A percentile compares a stretch with the other conserved stretches of the same genome.
Conservation (phyloP, 2,888 invertebrate genomes). For the Napeogenes sylphis region DNA sequence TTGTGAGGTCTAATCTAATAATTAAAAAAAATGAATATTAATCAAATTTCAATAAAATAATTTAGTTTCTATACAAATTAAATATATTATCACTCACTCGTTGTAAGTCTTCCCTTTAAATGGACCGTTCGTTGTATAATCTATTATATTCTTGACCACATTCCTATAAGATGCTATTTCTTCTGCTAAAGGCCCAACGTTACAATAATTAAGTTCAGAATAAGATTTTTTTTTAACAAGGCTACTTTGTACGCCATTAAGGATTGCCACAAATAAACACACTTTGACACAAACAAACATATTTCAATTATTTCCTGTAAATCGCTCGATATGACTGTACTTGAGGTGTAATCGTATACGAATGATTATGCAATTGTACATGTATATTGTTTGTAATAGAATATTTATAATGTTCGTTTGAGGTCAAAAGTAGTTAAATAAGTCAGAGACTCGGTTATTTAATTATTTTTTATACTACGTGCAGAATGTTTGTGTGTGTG, state of each 20-base stretch:
- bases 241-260: slow-evolving; percentile 33
- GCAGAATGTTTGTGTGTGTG: too few species aligned
- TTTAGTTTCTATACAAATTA: not conserved
- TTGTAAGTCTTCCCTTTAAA: slow-evolving; percentile 78
- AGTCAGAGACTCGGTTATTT: too few species aligned
- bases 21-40: too few species aligned
- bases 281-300: slow-evolving; percentile 24
- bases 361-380: slow-evolving; percentile 12
- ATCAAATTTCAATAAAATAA: too few species aligned
- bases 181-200: slow-evolving; percentile 45
- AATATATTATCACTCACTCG: slow-evolving; percentile 57
- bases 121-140: slow-evolving; percentile 66
- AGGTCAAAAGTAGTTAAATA: not conserved
- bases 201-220: slow-evolving; percentile 41
- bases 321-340: slow-evolving; percentile 21
- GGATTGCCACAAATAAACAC: slow-evolving; percentile 23
- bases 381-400: not conserved
- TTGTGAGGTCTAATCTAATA: too few species aligned
- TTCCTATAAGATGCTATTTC: slow-evolving; percentile 80
- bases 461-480: too few species aligned
- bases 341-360: slow-evolving; percentile 10
- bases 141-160: slow-evolving; percentile 72
- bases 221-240: slow-evolving; percentile 35
- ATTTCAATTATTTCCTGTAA: slow-evolving; percentile 6
- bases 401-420: not conserved